Conservation (phyloP, 2,888 invertebrate genomes). For the Sarcophaga carnaria region DNA sequence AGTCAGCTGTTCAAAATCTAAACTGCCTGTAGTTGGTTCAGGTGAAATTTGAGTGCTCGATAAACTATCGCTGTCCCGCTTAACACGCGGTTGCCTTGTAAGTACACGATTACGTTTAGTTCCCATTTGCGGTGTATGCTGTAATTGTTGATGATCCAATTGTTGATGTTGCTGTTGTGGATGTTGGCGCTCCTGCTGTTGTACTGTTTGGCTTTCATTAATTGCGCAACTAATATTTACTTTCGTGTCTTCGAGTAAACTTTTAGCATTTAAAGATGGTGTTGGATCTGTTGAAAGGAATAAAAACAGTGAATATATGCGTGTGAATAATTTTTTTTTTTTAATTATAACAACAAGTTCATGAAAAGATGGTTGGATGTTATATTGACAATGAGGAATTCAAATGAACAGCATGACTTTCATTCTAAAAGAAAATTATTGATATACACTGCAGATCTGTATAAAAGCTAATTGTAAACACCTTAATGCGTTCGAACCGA, state of each 20-base stretch:
- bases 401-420: too few species aligned
- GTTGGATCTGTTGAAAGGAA: neutral
- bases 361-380: too few species aligned
- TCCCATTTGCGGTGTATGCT: slow-evolving; percentile 80
- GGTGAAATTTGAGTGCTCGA: slow-evolving; percentile 79
- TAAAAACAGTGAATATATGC: neutral
- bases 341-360: too few species aligned
- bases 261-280: neutral
- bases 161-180: slow-evolving; percentile 72
- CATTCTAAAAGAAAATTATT: too few species aligned
- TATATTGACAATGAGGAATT: too few species aligned
- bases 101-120: slow-evolving; percentile 86
- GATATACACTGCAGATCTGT: too few species aligned
- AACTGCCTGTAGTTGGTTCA: slow-evolving; percentile 75
- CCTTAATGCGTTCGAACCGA: too few species aligned
- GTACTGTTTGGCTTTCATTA: slow-evolving; percentile 52
- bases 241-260: slow-evolving; percentile 71
- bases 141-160: slow-evolving; percentile 71
- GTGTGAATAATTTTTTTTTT: too few species aligned
- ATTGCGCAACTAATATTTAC: slow-evolving; percentile 53
- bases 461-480: too few species aligned
- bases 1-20: slow-evolving; percentile 78
- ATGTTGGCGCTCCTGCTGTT: slow-evolving; percentile 55
- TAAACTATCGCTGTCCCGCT: slow-evolving; percentile 84
- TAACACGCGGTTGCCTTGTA: slow-evolving; percentile 86